phyloP scores from a whole-genome alignment of 2,113 vertebrate species.

The Eulemur macaco region DNA sequence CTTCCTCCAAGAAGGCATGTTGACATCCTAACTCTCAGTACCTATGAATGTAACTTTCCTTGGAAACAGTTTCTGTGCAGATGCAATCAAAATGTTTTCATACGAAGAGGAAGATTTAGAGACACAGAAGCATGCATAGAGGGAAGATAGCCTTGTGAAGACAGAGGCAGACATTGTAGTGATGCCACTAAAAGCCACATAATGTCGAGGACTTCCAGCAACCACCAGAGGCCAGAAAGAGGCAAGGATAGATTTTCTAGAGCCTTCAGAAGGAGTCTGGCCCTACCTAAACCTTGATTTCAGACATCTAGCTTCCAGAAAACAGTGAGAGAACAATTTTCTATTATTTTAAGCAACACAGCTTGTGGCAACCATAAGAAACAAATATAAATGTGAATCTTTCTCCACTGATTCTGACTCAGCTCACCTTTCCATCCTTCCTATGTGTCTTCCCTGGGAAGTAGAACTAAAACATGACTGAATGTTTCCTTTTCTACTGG shows the following conservation, averaged over 20 bases:
- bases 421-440: background rate
- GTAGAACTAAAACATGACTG: background rate
- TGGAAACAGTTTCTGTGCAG: background rate
- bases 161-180: background rate
- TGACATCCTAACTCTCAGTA: background rate
- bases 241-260: background rate
- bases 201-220: background rate
- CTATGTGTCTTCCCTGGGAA: background rate
- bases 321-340: background rate
- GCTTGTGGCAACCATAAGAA: background rate
- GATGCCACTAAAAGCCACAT: background rate
- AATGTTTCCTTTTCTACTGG: background rate
- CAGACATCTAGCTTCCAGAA: background rate
- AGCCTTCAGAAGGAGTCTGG: fast-evolving
- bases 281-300: background rate
- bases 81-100: background rate
- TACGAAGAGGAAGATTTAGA: background rate
- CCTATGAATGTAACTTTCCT: background rate
- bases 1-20: background rate
- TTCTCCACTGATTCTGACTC: background rate
- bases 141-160: too few relatives aligned
- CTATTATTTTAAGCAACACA: background rate
- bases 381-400: background rate
- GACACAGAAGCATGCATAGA: background rate
- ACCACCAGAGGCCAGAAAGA: background rate